phyloP scores from a whole-genome alignment of 2,888 invertebrate species.

The Caenorhabditis japonica region DNA sequence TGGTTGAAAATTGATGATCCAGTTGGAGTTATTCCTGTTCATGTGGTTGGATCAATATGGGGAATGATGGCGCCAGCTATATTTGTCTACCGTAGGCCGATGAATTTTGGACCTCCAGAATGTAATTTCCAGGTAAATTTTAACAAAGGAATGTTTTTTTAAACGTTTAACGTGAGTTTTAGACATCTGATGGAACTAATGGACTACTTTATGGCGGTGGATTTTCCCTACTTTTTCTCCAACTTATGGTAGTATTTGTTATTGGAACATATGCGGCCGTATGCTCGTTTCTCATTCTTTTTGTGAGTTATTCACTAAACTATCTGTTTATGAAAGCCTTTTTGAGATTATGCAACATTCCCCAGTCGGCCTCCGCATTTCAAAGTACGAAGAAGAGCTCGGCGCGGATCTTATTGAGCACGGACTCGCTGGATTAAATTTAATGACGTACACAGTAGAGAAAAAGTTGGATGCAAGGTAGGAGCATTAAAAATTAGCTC shows the following conservation, averaged over 20 bases:
- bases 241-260: conserved; percentile 32
- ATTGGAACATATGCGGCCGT: conserved; percentile 50
- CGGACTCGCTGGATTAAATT: conserved; percentile 71
- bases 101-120: conserved; percentile 44
- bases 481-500: too few species aligned
- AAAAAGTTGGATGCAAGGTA: conserved; percentile 69
- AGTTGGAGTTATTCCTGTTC: conserved; percentile 73
- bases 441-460: conserved; percentile 71
- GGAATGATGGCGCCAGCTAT: conserved; percentile 74
- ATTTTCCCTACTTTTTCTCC: conserved; percentile 35
- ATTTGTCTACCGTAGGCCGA: conserved; percentile 61
- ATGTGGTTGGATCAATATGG: conserved; percentile 72
- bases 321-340: neutral
- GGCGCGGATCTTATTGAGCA: conserved; percentile 74
- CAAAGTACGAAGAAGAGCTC: conserved; percentile 72
- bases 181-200: conserved; percentile 29
- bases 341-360: conserved; percentile 66
- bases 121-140: conserved; percentile 31
- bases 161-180: neutral
- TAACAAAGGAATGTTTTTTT: too few species aligned
- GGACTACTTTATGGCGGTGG: conserved; percentile 57
- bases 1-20: conserved; percentile 72
- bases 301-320: conserved; percentile 27
- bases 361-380: conserved; percentile 68
- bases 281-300: conserved; percentile 52